phyloP scores from a whole-genome alignment of 2,888 invertebrate genomes.

The Amphiduros pacificus region DNA sequence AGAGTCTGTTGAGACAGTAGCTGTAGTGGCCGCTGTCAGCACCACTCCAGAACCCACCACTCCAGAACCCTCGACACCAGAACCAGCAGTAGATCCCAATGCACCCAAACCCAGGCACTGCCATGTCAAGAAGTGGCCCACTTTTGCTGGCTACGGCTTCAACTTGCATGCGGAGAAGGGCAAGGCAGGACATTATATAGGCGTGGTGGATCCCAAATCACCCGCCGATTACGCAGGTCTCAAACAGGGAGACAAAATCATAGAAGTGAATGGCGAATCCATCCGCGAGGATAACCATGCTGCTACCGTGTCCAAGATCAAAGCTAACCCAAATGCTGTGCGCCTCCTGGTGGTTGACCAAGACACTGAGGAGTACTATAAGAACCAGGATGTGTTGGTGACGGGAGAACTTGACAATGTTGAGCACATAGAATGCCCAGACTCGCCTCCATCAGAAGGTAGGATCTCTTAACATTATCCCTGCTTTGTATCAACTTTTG shows the following conservation, averaged over 20 bases:
- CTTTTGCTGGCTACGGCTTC: constrained; percentile 97
- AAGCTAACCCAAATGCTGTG: constrained; percentile 77
- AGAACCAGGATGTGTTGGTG: constrained; percentile 65
- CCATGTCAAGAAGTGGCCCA: constrained; percentile 79
- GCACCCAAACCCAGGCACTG: constrained; percentile 71
- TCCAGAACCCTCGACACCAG: too few species aligned
- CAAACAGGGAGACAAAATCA: constrained; percentile 76
- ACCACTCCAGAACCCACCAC: too few species aligned
- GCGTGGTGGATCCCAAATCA: constrained; percentile 79
- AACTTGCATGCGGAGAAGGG: constrained; percentile 96
- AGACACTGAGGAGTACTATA: constrained; percentile 74
- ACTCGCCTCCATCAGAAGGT: too few species aligned
- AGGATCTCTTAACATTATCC: too few species aligned
- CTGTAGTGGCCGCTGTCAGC: too few species aligned
- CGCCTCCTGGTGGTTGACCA: constrained; percentile 83
- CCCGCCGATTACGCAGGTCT: constrained; percentile 67
- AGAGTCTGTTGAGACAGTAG: too few species aligned
- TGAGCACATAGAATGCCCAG: too few species aligned
- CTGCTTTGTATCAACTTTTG: too few species aligned
- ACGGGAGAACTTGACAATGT: constrained; percentile 54
- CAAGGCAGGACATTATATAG: constrained; percentile 92
- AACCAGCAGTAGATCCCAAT: too few species aligned
- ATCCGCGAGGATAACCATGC: constrained; percentile 61
- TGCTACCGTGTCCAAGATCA: constrained; percentile 88
- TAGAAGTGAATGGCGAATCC: constrained; percentile 29